Evolutionary conservation across 2,888 invertebrate genomes (phyloP), one percentile per base, ranked within the genome.

Genomic region (Belgica antarctica): DNA sequence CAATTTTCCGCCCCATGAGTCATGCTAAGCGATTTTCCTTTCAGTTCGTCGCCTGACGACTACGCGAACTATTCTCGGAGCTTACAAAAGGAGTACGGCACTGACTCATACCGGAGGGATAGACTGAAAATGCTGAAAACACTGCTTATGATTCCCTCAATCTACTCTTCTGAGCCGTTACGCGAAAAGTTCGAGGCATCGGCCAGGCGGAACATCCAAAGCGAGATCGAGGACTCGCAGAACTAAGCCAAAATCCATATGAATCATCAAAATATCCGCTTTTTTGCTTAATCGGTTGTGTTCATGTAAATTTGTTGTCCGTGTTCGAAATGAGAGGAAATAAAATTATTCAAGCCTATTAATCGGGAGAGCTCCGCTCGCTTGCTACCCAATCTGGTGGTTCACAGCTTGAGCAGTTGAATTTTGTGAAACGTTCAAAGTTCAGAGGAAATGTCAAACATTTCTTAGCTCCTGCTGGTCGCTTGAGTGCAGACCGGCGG

Each of bases 111-210:
- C 27, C 34, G 36, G 24, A 61, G 41, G 19, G 61, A 61, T 22
- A 59, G 70, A 59, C 61, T 70, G 36, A 70, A 70, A 61, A 61
- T 70, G 61, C n/a, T 70, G 4, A 59, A 61, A 41, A 70, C 70
- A 15, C 46, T 70, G 25, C 36, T 70, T n/a, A 70, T 41, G 27
- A 70, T 70, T 61, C 70, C 70, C 15, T 61, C 7, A 17, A 70
- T 70, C 17, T 70, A 61, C 12, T 70, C 70, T 0, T 41, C 41
- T 19, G 25, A 15, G 27, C 27, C 1, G 15, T 5, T 70, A 4
- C 61, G 59, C 34, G 59, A 70, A 22, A 70, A 25, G 27, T 70
- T 41, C 28, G 70, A 70, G n/a, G 24, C 0, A 1, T 25, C 17
- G 24, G 70, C 70, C 1, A 24, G 70, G 27, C 7, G 17, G 8